Percentiles rank a stretch among this genome's conserved stretches.
phyloP scores from a whole-genome alignment of 2,888 invertebrate species.

The Dicycla oo region DNA sequence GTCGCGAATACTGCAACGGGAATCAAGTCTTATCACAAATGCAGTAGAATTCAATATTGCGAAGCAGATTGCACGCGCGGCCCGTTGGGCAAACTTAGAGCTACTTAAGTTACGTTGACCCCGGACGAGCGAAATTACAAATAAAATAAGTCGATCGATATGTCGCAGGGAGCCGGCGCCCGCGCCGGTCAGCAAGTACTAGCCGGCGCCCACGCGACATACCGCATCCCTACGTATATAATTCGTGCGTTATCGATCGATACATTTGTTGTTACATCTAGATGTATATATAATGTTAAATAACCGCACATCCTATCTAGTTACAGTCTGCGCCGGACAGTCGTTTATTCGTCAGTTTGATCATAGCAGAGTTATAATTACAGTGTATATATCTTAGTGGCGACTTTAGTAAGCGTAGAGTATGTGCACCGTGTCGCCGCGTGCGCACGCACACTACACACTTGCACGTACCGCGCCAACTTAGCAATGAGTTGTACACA shows the following conservation, averaged over 20 bases:
- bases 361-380: constrained; percentile 62
- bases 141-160: constrained; percentile 43
- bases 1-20: constrained; percentile 75
- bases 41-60: constrained; percentile 74
- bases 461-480: constrained; percentile 21
- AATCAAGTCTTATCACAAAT: constrained; percentile 81
- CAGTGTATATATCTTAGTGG: constrained; percentile 55
- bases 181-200: constrained; percentile 21
- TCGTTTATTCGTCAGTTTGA: constrained; percentile 67
- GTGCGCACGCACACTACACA: constrained; percentile 9
- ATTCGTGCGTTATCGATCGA: constrained; percentile 65
- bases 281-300: constrained; percentile 66
- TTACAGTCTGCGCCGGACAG: constrained; percentile 71
- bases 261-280: constrained; percentile 67
- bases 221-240: constrained; percentile 58
- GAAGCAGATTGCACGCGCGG: constrained; percentile 72
- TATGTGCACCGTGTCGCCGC: constrained; percentile 40
- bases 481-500: not conserved
- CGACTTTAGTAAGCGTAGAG: constrained; percentile 63
- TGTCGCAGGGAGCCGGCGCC: constrained; percentile 6
- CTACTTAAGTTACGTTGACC: constrained; percentile 72
- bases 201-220: not conserved
- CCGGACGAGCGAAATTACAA: constrained; percentile 71
- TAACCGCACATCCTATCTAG: constrained; percentile 66
- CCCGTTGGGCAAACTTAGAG: constrained; percentile 66